phyloP scores from a whole-genome alignment of 2,888 invertebrate species.

The Pammene aurita region DNA sequence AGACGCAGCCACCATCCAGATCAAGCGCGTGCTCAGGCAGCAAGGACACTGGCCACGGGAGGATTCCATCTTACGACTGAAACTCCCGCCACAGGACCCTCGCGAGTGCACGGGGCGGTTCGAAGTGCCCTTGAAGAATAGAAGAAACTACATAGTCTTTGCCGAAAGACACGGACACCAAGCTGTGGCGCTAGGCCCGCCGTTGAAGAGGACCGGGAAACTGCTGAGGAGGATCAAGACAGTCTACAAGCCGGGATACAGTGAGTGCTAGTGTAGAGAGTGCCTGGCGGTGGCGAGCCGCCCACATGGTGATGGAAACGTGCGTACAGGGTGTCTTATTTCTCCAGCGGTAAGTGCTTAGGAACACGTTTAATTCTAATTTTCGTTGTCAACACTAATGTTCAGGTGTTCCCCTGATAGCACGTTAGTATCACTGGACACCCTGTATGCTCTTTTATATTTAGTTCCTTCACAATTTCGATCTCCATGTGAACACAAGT shows the following conservation, averaged over 20 bases:
- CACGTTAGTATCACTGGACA: conserved; percentile 30
- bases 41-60: conserved; percentile 77
- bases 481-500: conserved; percentile 21
- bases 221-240: conserved; percentile 75
- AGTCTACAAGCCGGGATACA: conserved; percentile 79
- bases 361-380: conserved; percentile 21
- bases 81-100: conserved; percentile 61
- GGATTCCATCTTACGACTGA: conserved; percentile 68
- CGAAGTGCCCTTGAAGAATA: conserved; percentile 75
- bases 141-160: conserved; percentile 79
- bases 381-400: conserved; percentile 5
- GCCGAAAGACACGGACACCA: conserved; percentile 75
- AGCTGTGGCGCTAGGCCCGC: conserved; percentile 77
- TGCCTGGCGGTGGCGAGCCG: conserved; percentile 39
- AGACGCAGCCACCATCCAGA: conserved; percentile 75
- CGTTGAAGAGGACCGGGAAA: conserved; percentile 72
- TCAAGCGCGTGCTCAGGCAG: conserved; percentile 70
- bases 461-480: neutral
- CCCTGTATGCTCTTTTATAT: conserved; percentile 17
- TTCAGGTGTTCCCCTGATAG: conserved; percentile 25
- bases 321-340: conserved; percentile 51
- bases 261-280: conserved; percentile 72
- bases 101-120: conserved; percentile 74
- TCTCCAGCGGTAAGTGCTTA: conserved; percentile 29
- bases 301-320: conserved; percentile 49